Base-by-base conservation (phyloP, 2,888 invertebrate genomes). In the Beris chalybata region DNA sequence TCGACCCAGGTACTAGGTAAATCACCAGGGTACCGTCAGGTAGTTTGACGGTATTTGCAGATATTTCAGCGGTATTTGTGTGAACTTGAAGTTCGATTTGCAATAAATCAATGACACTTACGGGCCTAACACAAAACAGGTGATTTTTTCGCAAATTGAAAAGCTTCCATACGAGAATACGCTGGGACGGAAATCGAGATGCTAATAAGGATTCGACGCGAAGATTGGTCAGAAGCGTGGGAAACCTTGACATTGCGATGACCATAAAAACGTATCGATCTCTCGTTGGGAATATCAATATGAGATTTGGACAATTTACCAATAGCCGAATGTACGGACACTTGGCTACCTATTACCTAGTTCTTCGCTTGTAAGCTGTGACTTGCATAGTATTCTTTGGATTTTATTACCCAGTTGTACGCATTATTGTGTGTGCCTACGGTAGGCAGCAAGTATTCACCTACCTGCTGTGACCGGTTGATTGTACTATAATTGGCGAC, bases 391-490 rank as follows among this genome's bases (percentile, higher is more conserved):
- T 61, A 61, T 61, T 61, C 50, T 61, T 50, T 32, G 38, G 50
- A 45, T 22, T 29, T 50, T 31, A 5, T 12, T n/a, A 38, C 13
- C 32, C 32, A 11, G 29, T 13, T 6, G 52, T 55, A 55, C 38
- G 31, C n/a, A 4, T 7, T 30, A 32, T n/a, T 55, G 12, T 55
- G 32, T 13, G 7, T 22, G 12, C 13, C 44, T 13, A 48, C 48
- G 9, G 32, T 15, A 55, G 5, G 31, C 22, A 9, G 31, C 11
- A 43, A 6, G 43, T 56, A 15, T 22, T 56, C 31, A 12, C 15
- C 50, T 61, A 61, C 61, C 52, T 61, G 61, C 50, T 61, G 61
- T 61, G 61, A 61, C 61, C 61, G 61, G 50, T 61, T 61, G 61
- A 61, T 52, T 61, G 61, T 61, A 50, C 52, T 50, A 32, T 61